A percentile compares a stretch with the other conserved stretches of the same genome.
Evolutionary conservation across 1,140 invertebrate species (phyloP).

Genomic region (Drosophila tsacasi): DNA sequence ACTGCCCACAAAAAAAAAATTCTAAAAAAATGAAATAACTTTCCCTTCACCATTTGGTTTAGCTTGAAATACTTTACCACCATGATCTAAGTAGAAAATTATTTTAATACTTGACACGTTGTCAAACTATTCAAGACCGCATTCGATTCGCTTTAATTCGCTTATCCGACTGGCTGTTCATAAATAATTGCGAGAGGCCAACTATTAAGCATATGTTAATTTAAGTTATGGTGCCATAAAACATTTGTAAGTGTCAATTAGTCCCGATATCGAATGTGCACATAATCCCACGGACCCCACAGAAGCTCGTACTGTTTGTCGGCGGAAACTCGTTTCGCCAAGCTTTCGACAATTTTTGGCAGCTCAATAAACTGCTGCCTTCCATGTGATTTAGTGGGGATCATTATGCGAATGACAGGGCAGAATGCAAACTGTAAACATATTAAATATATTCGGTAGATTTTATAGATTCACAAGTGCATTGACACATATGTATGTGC

Average conservation of each 20-base stretch:
- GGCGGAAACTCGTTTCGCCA: constrained; percentile 37
- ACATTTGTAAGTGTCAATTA: constrained; percentile 62
- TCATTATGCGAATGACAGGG: constrained; percentile 51
- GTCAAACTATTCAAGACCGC: not conserved
- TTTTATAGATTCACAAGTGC: constrained; percentile 5
- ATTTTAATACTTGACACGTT: not conserved
- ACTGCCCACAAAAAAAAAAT: not conserved
- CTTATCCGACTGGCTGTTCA: constrained; percentile 3
- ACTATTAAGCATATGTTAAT: constrained; percentile 26
- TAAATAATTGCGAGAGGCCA: constrained; percentile 24
- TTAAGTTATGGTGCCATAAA: constrained; percentile 39
- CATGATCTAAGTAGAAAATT: not conserved
- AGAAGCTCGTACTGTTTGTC: constrained; percentile 1
- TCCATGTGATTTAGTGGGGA: constrained; percentile 4
- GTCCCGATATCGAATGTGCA: constrained; percentile 29
- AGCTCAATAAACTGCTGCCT: constrained; percentile 27
- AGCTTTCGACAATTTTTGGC: constrained; percentile 35
- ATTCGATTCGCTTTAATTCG: not conserved
- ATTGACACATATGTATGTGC: constrained; percentile 1
- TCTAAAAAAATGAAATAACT: not conserved
- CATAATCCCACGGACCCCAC: constrained; percentile 24
- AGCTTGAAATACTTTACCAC: not conserved
- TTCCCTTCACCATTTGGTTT: not conserved
- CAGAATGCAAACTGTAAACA: constrained; percentile 32
- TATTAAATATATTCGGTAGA: constrained; percentile 10